Evolutionary conservation across 2,113 vertebrate genomes (phyloP).

Genomic region (Tichodroma muraria): DNA sequence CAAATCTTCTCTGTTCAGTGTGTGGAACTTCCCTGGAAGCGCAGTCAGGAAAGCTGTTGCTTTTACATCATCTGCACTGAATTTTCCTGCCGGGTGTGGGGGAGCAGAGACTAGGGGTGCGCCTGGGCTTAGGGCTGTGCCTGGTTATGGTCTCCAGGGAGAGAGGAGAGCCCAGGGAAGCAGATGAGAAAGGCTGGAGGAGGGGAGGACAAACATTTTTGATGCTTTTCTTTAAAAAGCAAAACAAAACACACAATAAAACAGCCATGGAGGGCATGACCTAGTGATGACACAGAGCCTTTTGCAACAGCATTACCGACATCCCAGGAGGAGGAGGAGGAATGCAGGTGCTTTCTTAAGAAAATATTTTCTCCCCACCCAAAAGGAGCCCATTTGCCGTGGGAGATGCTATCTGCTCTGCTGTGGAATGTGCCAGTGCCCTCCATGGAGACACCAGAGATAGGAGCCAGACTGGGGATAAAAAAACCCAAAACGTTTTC

Average conservation of each 20-base stretch:
- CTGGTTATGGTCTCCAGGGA: background rate
- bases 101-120: background rate
- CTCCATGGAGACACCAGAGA: background rate
- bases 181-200: background rate
- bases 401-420: background rate
- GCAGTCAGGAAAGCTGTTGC: accelerated
- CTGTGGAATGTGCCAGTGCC: background rate
- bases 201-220: background rate
- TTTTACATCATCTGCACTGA: background rate
- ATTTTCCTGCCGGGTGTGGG: accelerated
- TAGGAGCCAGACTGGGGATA: background rate
- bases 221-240: background rate
- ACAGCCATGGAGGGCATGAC: background rate
- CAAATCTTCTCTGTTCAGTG: accelerated
- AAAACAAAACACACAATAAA: background rate
- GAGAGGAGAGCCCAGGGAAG: background rate
- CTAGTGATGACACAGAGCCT: background rate
- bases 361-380: constrained; percentile 3
- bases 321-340: background rate
- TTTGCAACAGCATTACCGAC: background rate
- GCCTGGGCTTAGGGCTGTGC: no score
- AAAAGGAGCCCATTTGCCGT: background rate
- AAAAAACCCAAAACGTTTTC: background rate
- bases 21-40: background rate
- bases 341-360: background rate